phyloP scores from a whole-genome alignment of 2,888 invertebrate genomes.

The Eupithecia inturbata region DNA sequence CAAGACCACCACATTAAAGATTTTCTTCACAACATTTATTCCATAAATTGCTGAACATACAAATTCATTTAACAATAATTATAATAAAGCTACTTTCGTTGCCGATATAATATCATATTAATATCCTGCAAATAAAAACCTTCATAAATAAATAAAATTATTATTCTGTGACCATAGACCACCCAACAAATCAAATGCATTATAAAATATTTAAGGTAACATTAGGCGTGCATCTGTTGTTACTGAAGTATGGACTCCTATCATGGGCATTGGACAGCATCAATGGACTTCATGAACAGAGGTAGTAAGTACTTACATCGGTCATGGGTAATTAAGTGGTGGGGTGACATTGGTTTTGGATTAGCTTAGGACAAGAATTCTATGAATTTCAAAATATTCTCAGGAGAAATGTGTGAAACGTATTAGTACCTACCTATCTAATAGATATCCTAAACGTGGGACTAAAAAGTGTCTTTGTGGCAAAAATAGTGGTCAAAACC shows the following conservation, averaged over 20 bases:
- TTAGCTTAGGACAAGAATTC: background rate
- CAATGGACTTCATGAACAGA: constrained; percentile 1
- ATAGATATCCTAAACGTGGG: background rate
- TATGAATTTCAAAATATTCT: background rate
- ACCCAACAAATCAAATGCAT: background rate
- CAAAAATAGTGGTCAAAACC: no score
- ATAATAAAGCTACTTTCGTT: background rate
- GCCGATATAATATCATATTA: background rate
- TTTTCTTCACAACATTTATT: background rate
- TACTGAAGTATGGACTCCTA: background rate
- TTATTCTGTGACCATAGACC: background rate
- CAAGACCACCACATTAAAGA: background rate
- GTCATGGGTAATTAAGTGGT: constrained; percentile 7
- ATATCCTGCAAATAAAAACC: background rate
- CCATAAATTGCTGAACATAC: background rate
- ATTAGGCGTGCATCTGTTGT: background rate
- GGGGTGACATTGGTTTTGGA: background rate
- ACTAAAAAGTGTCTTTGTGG: no score
- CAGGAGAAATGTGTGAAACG: background rate
- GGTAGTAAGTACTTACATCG: background rate
- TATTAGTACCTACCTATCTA: background rate
- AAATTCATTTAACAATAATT: background rate
- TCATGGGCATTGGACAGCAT: background rate
- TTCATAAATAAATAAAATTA: background rate
- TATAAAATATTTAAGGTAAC: background rate